Base-by-base conservation (phyloP, 2,797 vertebrate species). In the Thaleichthys pacificus region DNA sequence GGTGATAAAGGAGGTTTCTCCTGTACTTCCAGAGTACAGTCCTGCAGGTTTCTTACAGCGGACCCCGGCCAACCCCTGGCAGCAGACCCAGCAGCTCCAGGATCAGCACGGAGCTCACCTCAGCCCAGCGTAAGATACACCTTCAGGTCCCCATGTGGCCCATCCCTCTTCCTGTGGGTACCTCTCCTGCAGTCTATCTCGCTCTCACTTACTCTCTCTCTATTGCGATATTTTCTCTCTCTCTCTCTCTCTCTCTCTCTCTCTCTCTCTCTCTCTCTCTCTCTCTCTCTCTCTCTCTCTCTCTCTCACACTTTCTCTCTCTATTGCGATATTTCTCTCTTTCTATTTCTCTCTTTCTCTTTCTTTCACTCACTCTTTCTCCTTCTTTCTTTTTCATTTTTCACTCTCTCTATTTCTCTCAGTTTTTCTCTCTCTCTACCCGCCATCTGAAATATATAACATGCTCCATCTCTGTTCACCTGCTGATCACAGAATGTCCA, bases 11-110 rank as follows among this genome's bases (percentile, higher is more conserved):
- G 3, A 7, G 19, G 51, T n/a, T 56, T 71, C 7, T 84, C 6
- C 73, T 47, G 42, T 47, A 14, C 66, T 69, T 2, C 21, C 76
- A 95, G 94, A 94, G 24, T 95, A 92, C 35, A 83, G 87, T 0
- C 93, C 93, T 60, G 81, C 93, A 0, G 81, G 93, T 14, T 94
- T 94, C 66, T 87, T 96, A 80, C 95, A 96, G 66, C 89, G 94
- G 35, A 85, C 90, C 42, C 58, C 91, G 15, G 64, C 90, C 38
- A 93, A 90, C 63, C 77, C 92, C 1, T 97, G 96, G 96, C 95
- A 93, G 80, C 70, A 85, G 57, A 38, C 72, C 0, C 85, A 88
- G 67, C 85, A 79, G 2, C 88, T 84, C 70, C 95, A 93, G 72
- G 76, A 90, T 74, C 81, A 78, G 2, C 87, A 75, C 0, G 83